Percentiles rank a stretch among this genome's conserved stretches.
phyloP scores from a whole-genome alignment of 2,113 vertebrate genomes.

The Stomatorhinus ivindoensis region DNA sequence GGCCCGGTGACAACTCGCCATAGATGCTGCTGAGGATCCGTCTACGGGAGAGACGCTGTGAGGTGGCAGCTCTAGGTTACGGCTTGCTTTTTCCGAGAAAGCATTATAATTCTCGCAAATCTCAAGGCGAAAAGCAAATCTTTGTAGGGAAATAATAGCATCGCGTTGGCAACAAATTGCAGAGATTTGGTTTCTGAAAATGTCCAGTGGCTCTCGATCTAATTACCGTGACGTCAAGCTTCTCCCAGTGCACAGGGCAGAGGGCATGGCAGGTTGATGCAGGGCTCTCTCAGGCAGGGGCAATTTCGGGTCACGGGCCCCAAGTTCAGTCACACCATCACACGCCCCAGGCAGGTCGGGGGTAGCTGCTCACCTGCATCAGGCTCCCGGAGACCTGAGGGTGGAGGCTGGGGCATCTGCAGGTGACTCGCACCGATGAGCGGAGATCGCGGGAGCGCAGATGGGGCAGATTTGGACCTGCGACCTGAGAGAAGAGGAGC shows the following conservation, averaged over 20 bases:
- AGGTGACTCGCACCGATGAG: not conserved
- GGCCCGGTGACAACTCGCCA: not conserved
- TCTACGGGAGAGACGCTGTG: not conserved
- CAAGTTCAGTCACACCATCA: not conserved
- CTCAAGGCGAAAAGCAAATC: not conserved
- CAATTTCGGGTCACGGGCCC: not conserved
- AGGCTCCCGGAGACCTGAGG: not conserved
- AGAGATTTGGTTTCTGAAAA: not conserved
- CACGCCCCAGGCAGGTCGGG: not conserved
- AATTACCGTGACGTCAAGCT: not conserved
- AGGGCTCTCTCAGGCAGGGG: not conserved
- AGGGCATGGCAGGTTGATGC: not conserved
- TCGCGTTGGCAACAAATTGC: not conserved
- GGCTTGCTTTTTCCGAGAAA: not conserved
- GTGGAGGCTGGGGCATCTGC: not conserved
- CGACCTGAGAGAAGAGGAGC: not conserved
- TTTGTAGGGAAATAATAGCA: not conserved
- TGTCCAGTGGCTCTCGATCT: not conserved
- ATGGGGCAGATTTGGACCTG: not conserved
- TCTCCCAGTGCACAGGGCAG: not conserved
- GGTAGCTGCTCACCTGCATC: not conserved
- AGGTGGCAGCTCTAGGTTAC: not conserved
- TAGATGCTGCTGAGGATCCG: not conserved
- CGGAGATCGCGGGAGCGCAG: not conserved
- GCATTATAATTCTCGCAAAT: not conserved